phyloP scores from a whole-genome alignment of 2,888 invertebrate species.

The Strigamia maritima region DNA sequence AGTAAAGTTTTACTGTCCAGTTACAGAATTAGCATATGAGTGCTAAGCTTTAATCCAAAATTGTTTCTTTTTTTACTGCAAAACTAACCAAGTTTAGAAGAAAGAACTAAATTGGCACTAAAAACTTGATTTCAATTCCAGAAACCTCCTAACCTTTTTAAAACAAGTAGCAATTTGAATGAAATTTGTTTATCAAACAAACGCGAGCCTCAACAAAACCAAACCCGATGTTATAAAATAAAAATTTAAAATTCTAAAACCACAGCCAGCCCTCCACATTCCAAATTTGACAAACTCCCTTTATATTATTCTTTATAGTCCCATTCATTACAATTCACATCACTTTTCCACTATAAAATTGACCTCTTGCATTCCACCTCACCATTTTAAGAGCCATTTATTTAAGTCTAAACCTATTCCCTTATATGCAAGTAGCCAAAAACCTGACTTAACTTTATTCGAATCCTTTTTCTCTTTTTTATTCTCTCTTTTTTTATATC shows the following conservation, averaged over 20 bases:
- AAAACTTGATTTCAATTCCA: neutral
- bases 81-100: neutral
- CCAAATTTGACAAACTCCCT: neutral
- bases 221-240: neutral
- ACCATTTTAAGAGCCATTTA: constrained; percentile 14
- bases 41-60: neutral
- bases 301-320: neutral
- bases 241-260: neutral
- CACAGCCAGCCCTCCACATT: neutral
- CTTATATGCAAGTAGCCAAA: constrained; percentile 20
- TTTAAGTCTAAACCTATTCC: constrained; percentile 24
- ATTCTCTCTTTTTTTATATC: constrained; percentile 9
- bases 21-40: neutral
- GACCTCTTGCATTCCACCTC: neutral
- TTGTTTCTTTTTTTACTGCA: neutral
- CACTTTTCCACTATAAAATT: neutral
- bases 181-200: neutral
- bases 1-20: no score
- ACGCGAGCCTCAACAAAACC: neutral
- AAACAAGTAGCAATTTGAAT: neutral
- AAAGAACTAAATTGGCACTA: neutral
- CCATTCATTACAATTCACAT: constrained; percentile 21
- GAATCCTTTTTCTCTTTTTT: neutral
- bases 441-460: constrained; percentile 29
- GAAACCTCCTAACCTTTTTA: neutral